Evolutionary conservation across 2,113 vertebrate genomes (phyloP).

Genomic region (Psophia crepitans): DNA sequence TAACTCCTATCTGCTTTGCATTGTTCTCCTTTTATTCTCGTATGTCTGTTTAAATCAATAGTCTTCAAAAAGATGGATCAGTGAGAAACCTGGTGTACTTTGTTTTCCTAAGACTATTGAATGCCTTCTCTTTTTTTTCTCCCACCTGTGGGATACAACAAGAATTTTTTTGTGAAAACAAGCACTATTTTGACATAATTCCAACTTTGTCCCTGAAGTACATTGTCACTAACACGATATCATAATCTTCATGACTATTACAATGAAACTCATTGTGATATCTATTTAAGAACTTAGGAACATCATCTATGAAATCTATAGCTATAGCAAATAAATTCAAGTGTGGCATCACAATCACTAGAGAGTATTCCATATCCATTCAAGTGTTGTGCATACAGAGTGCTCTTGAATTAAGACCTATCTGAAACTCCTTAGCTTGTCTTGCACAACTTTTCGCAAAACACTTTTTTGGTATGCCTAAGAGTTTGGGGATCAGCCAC

Average conservation of each 20-base stretch:
- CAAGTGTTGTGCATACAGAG: not conserved
- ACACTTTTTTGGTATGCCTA: not conserved
- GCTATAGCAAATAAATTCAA: not conserved
- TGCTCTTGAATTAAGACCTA: not conserved
- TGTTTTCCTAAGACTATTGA: not conserved
- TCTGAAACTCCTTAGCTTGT: not conserved
- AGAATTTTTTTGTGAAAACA: not conserved
- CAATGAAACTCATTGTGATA: not conserved
- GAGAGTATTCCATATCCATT: not conserved
- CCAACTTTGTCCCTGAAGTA: not conserved
- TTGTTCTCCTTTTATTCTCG: not conserved
- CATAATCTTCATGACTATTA: not conserved
- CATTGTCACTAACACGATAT: not conserved
- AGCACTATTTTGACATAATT: not conserved
- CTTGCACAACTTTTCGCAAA: not conserved
- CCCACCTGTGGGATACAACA: not conserved
- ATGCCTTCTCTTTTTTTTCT: not conserved
- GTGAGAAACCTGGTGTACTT: not conserved
- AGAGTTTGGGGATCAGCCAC: not conserved
- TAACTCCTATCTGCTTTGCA: not conserved
- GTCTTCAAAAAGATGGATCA: not conserved
- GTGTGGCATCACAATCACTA: not conserved
- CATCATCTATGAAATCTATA: not conserved
- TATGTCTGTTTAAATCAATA: not conserved
- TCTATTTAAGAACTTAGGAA: not conserved